phyloP scores from a whole-genome alignment of 1,140 invertebrate species.

The Parapsyche elsis region DNA sequence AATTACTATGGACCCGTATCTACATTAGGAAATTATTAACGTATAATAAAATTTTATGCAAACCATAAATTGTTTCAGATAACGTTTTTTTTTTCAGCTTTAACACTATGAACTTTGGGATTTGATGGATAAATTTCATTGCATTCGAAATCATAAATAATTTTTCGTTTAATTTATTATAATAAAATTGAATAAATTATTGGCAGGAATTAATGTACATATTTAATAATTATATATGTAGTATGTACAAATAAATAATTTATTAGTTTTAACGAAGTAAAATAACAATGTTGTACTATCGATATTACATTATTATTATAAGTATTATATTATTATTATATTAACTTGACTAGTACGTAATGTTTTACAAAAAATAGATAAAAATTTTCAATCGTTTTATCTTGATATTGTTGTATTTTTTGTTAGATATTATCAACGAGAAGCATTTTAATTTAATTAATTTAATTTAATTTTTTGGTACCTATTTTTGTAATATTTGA shows the following conservation, averaged over 20 bases:
- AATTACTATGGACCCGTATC: constrained; percentile 52
- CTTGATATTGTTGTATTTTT: neutral
- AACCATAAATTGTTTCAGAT: constrained; percentile 31
- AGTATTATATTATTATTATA: neutral
- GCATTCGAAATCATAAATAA: neutral
- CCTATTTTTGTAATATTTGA: neutral
- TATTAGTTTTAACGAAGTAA: neutral
- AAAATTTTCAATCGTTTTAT: neutral
- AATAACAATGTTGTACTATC: constrained; percentile 14
- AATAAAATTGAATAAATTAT: neutral
- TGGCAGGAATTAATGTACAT: constrained; percentile 21
- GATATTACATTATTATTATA: neutral
- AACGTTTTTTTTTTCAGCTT: too few species aligned
- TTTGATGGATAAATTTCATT: constrained; percentile 22
- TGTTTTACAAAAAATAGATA: constrained; percentile 4
- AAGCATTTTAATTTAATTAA: neutral
- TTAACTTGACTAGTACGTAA: constrained; percentile 7
- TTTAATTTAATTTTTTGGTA: too few species aligned
- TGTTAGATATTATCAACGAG: neutral
- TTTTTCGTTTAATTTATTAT: neutral
- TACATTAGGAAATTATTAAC: constrained; percentile 39
- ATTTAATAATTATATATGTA: neutral
- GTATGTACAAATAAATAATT: constrained; percentile 15
- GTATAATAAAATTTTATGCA: constrained; percentile 35
- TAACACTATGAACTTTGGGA: too few species aligned